These are phyloP conservation scores for Helicoverpa assulta DNA, from an alignment of 2,888 invertebrate genomes.

Conservation along the genomic window DNA sequence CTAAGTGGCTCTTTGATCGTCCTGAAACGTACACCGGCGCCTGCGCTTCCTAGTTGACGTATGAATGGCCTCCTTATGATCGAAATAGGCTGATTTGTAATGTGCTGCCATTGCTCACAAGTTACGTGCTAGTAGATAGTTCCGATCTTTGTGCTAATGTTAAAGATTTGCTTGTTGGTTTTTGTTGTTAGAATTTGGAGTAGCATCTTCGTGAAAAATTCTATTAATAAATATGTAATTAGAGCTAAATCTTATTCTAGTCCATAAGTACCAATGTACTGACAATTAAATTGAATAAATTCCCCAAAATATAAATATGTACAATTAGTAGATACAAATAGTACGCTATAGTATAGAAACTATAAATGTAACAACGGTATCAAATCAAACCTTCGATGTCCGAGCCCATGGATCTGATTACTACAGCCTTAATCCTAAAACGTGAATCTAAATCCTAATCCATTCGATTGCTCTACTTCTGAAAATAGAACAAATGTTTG, in stretches of 20 bases:
- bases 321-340: neutral
- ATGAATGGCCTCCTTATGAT: conserved; percentile 75
- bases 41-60: conserved; percentile 74
- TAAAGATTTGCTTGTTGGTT: conserved; percentile 9
- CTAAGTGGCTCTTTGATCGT: conserved; percentile 81
- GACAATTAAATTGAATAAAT: too few species aligned
- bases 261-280: too few species aligned
- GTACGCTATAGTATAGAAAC: neutral
- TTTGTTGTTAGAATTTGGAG: neutral
- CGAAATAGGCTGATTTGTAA: conserved; percentile 66
- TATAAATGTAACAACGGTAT: neutral
- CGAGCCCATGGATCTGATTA: neutral
- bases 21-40: conserved; percentile 70
- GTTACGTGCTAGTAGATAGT: conserved; percentile 25
- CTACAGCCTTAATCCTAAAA: conserved; percentile 22
- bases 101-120: conserved; percentile 48
- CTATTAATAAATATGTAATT: neutral
- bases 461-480: conserved; percentile 43
- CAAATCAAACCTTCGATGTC: neutral
- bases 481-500: conserved; percentile 50
- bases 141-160: conserved; percentile 10
- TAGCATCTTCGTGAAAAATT: neutral
- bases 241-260: too few species aligned
- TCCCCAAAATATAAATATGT: too few species aligned
- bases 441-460: conserved; percentile 33